Percentiles rank a stretch among this genome's conserved stretches.
phyloP scores from a whole-genome alignment of 2,797 vertebrate species.

The Enteromius mattozi region DNA sequence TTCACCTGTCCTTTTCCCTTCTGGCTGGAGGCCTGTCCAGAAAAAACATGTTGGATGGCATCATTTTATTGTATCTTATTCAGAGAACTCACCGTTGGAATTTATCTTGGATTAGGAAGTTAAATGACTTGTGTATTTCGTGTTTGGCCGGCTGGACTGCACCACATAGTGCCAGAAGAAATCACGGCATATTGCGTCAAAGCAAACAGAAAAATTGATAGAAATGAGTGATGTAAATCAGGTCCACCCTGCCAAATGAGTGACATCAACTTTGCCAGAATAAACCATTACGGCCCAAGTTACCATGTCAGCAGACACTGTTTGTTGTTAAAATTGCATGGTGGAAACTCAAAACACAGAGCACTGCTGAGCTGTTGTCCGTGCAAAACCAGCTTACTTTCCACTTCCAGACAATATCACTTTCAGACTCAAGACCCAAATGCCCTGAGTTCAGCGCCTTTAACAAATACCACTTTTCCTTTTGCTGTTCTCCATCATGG shows the following conservation, averaged over 20 bases:
- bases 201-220: conserved; percentile 29
- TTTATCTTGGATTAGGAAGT: conserved; percentile 15
- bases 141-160: neutral
- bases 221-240: conserved; percentile 56
- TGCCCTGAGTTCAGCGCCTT: conserved; percentile 24
- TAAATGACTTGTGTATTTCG: conserved; percentile 11
- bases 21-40: neutral
- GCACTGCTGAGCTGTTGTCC: conserved; percentile 29
- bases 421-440: conserved; percentile 10
- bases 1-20: conserved; percentile 30
- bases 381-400: conserved; percentile 13
- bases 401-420: neutral
- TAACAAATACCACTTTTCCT: conserved; percentile 29
- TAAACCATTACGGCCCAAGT: conserved; percentile 52
- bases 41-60: conserved; percentile 22
- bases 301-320: conserved; percentile 64
- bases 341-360: conserved; percentile 44
- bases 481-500: conserved; percentile 25
- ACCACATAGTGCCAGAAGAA: conserved; percentile 10
- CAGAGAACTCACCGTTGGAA: neutral
- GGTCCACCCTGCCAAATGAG: conserved; percentile 17
- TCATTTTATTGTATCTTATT: conserved; percentile 2
- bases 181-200: conserved; percentile 30
- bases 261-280: conserved; percentile 58
- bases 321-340: conserved; percentile 63